These are phyloP conservation scores for Polylopha cassiicola DNA, from an alignment of 2,888 invertebrate species.

Conservation along the genomic window DNA sequence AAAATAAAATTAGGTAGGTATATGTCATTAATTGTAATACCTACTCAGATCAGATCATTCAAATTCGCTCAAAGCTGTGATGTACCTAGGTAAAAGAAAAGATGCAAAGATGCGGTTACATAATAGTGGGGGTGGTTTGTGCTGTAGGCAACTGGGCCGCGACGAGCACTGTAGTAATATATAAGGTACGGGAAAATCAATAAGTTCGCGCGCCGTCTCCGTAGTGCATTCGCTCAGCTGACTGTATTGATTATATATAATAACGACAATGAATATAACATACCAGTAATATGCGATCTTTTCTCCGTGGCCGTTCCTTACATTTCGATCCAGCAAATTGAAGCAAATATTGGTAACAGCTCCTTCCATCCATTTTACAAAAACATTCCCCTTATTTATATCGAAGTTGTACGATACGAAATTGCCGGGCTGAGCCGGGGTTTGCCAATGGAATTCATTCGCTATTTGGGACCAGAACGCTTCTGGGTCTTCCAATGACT, in stretches of 20 bases:
- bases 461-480: constrained; percentile 96
- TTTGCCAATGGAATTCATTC: constrained; percentile 96
- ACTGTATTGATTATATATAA: constrained; percentile 50
- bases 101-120: constrained; percentile 6
- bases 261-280: constrained; percentile 53
- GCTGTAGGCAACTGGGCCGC: constrained; percentile 13
- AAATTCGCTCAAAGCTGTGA: too few species aligned
- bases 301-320: constrained; percentile 92
- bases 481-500: constrained; percentile 91
- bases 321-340: constrained; percentile 94
- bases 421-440: constrained; percentile 82
- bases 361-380: constrained; percentile 96
- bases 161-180: constrained; percentile 11
- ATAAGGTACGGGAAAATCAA: constrained; percentile 50
- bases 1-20: too few species aligned
- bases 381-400: constrained; percentile 90
- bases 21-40: too few species aligned
- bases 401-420: constrained; percentile 96
- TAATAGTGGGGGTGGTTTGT: constrained; percentile 7
- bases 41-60: too few species aligned
- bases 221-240: constrained; percentile 59
- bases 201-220: constrained; percentile 63
- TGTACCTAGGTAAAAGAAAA: not conserved
- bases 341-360: constrained; percentile 97
- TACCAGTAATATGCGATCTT: constrained; percentile 97